phyloP scores from a whole-genome alignment of 2,888 invertebrate genomes.

The Gibbula magus region DNA sequence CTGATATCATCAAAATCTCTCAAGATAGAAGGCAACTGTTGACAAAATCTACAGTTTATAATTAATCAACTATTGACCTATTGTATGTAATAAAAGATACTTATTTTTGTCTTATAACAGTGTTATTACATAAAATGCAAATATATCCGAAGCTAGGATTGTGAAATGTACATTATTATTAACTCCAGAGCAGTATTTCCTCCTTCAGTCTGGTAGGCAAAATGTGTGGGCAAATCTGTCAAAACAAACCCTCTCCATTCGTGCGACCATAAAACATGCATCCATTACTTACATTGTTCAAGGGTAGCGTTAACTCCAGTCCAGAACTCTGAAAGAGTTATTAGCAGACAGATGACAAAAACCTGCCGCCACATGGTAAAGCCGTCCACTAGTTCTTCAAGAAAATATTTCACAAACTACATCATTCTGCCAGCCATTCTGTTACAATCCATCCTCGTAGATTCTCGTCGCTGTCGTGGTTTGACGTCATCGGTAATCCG shows the following conservation, averaged over 20 bases:
- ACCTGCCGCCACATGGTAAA: slow-evolving; percentile 34
- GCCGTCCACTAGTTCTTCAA: slow-evolving; percentile 1
- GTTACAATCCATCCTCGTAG: slow-evolving; percentile 33
- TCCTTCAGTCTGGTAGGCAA: too few species aligned
- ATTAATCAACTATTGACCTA: too few species aligned
- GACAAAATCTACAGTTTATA: too few species aligned
- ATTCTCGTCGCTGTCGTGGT: slow-evolving; percentile 9
- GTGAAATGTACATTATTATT: too few species aligned
- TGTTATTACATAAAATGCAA: too few species aligned
- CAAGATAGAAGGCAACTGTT: too few species aligned
- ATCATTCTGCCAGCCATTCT: slow-evolving; percentile 26
- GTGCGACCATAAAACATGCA: neutral
- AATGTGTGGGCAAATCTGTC: neutral
- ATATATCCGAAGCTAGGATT: too few species aligned
- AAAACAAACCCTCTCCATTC: neutral
- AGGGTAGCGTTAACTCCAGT: slow-evolving; percentile 22
- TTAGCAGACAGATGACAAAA: slow-evolving; percentile 28
- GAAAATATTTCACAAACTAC: slow-evolving; percentile 14
- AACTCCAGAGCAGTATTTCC: too few species aligned
- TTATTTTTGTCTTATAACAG: too few species aligned
- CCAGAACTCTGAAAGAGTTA: slow-evolving; percentile 19
- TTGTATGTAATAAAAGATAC: too few species aligned
- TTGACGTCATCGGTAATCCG: slow-evolving; percentile 24
- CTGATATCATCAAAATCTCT: too few species aligned
- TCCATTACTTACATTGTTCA: slow-evolving; percentile 16